Conservation (phyloP, 2,113 vertebrate genomes). For the Catharus bicknelli region DNA sequence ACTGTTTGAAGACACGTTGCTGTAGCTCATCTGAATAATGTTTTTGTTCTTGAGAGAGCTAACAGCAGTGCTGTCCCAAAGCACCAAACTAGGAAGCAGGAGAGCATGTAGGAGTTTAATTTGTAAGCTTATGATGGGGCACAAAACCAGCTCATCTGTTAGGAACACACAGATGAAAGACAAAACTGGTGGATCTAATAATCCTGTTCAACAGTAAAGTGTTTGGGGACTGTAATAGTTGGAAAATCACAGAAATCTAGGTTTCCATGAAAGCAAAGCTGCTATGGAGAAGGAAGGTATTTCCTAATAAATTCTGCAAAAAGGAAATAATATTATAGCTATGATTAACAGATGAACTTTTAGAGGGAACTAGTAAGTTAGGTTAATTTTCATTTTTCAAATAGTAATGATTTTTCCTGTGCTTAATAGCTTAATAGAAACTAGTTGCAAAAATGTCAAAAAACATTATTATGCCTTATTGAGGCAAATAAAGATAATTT, state of each 20-base stretch:
- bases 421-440: neutral
- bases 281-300: neutral
- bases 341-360: neutral
- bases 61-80: slow-evolving; percentile 42
- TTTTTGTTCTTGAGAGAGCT: slow-evolving; percentile 45
- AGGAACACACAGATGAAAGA: slow-evolving; percentile 51
- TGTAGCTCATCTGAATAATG: slow-evolving; percentile 18
- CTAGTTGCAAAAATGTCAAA: neutral
- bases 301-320: neutral
- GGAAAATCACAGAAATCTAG: slow-evolving; percentile 19
- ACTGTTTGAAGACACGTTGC: neutral
- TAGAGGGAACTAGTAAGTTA: neutral
- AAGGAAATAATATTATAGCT: neutral
- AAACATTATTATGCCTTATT: neutral
- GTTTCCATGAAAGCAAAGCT: neutral
- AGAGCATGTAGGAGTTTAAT: slow-evolving; percentile 65
- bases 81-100: slow-evolving; percentile 59
- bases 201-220: neutral
- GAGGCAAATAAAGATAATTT: neutral
- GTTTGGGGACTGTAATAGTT: slow-evolving; percentile 36
- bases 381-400: neutral
- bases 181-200: slow-evolving; percentile 57
- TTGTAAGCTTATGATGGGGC: slow-evolving; percentile 66
- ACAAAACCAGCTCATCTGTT: slow-evolving; percentile 61
- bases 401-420: neutral